Base-by-base conservation (phyloP, 2,113 vertebrate genomes). In the Dicentrarchus labrax region DNA sequence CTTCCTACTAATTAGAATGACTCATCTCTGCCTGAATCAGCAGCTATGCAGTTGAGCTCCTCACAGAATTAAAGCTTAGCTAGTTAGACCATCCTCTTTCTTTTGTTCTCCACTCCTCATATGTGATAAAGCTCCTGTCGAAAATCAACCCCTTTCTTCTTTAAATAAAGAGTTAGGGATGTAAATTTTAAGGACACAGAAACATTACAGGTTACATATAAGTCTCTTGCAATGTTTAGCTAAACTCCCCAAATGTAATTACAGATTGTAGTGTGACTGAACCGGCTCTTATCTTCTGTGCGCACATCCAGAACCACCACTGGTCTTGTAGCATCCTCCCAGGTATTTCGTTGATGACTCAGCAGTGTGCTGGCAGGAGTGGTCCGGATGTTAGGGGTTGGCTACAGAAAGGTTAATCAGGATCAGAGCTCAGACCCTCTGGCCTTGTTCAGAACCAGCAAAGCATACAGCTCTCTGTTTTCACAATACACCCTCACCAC, bases 381-480 rank as follows among this genome's bases (percentile, higher is more conserved):
- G 43, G 79, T 88, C 83, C 64, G 83, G 87, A 90, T 91, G 82
- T 88, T 76, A 64, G 64, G 61, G 82, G 74, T 72, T 69, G 69
- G 61, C 82, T 76, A n/a, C 67, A 45, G 41, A 87, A 60, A 88
- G 89, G 87, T 90, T 90, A 89, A 88, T 91, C 86, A 87, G 90
- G 84, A 87, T 90, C 86, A 88, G 72, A 82, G 72, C 76, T 78
- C 74, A 72, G 75, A 88, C 54, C 77, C 66, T 60, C 19, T 4
- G 11, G 86, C 80, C 77, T 91, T 92, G 91, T 91, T 91, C 91
- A 65, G 78, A 89, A 79, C 78, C 87, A 92, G 84, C 64, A 90
- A 91, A 91, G 88, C 91, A 82, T 88, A 74, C 76, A 71, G 77
- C 83, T 86, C 85, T 76, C 41, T 92, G 90, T 92, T 94, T 93